Percentiles rank a stretch among this genome's conserved stretches.
Conservation (phyloP, 1,140 invertebrate genomes). For the Macrostomum lignano region DNA sequence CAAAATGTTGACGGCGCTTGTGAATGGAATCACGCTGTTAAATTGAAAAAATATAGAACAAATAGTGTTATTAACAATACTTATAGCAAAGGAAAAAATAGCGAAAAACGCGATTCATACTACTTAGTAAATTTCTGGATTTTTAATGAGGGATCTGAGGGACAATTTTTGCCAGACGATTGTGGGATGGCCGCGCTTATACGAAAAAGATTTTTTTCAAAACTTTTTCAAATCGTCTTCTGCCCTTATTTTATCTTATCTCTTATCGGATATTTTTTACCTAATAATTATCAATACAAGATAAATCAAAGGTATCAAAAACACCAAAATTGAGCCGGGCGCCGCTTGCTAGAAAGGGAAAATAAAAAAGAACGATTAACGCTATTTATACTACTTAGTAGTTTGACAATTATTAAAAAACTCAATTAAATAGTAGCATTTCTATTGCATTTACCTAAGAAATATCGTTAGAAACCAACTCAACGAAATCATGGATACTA, state of each 20-base stretch:
- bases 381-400: too few species aligned
- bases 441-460: slow-evolving; percentile 4
- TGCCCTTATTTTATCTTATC: too few species aligned
- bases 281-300: too few species aligned
- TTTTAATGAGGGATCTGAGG: slow-evolving; percentile 4
- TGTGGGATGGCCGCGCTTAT: too few species aligned
- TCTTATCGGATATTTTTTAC: too few species aligned
- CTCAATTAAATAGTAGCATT: slow-evolving; percentile 1
- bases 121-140: slow-evolving; percentile 3
- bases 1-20: slow-evolving; percentile 78
- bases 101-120: not conserved
- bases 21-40: slow-evolving; percentile 64
- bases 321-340: too few species aligned
- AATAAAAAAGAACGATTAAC: too few species aligned
- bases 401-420: slow-evolving; percentile 6
- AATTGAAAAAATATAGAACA: not conserved
- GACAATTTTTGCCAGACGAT: slow-evolving; percentile 5
- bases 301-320: too few species aligned
- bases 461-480: slow-evolving; percentile 95
- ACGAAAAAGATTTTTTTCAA: too few species aligned
- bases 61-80: slow-evolving; percentile 1
- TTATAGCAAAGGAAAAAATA: slow-evolving; percentile 3
- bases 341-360: too few species aligned
- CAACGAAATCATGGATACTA: slow-evolving; percentile 48
- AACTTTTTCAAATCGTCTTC: too few species aligned